Conservation (phyloP, 2,797 vertebrate species). For the Rousettus madagascariensis region DNA sequence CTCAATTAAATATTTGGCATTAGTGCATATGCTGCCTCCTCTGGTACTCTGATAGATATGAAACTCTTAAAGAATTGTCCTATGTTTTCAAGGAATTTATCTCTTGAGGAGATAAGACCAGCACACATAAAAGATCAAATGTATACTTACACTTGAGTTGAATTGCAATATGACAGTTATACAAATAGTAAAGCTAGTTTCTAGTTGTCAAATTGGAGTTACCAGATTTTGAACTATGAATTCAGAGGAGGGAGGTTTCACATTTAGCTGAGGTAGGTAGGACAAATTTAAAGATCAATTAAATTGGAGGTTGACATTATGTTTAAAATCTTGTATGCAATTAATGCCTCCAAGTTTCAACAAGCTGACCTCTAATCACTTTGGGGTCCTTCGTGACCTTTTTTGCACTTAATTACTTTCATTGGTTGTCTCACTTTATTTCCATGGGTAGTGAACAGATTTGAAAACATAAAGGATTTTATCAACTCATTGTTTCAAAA, state of each 20-base stretch:
- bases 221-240: background rate
- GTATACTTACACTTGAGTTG: background rate
- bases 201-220: background rate
- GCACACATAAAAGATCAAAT: background rate
- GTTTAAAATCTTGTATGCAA: background rate
- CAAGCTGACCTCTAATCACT: background rate
- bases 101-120: background rate
- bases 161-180: background rate
- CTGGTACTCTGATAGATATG: background rate
- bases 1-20: background rate
- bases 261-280: background rate
- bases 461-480: background rate
- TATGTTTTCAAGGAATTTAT: background rate
- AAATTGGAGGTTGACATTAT: background rate
- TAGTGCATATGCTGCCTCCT: background rate
- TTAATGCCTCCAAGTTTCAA: background rate
- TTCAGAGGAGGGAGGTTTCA: background rate
- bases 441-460: background rate
- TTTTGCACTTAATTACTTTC: background rate
- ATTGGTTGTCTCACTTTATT: background rate
- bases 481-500: background rate
- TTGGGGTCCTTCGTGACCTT: background rate
- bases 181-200: background rate
- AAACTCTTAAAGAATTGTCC: background rate
- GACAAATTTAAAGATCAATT: background rate